A percentile compares a stretch with the other conserved stretches of the same genome.
These are phyloP conservation scores for Drosophila engyochracea DNA, from an alignment of 2,888 invertebrate genomes.

Conservation along the genomic window DNA sequence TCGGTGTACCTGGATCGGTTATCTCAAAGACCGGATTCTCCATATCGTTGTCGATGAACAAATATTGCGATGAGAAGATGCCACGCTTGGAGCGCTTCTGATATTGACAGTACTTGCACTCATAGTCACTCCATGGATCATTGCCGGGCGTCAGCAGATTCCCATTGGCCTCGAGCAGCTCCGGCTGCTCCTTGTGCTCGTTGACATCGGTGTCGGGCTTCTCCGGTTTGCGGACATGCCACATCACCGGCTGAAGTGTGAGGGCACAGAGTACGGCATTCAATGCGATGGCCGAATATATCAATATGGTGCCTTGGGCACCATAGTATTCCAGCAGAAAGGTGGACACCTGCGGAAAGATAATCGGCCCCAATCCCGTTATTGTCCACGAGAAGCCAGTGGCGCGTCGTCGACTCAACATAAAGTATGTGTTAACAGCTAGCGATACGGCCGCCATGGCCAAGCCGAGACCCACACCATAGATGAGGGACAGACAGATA, in stretches of 20 bases:
- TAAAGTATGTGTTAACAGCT: conserved; percentile 91
- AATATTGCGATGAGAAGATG: conserved; percentile 83
- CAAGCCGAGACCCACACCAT: conserved; percentile 89
- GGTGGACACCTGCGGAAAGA: conserved; percentile 90
- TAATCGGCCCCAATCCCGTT: conserved; percentile 90
- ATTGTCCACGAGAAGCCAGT: conserved; percentile 91
- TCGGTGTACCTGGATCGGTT: conserved; percentile 88
- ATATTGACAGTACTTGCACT: conserved; percentile 82
- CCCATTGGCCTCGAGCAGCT: conserved; percentile 64
- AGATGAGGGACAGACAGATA: conserved; percentile 88
- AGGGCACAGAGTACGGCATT: conserved; percentile 89
- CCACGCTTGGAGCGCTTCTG: conserved; percentile 75
- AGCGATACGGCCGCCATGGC: conserved; percentile 89
- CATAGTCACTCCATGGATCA: conserved; percentile 70
- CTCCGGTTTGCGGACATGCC: conserved; percentile 87
- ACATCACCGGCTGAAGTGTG: conserved; percentile 90
- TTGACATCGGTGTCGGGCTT: conserved; percentile 9
- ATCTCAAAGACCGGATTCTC: conserved; percentile 89
- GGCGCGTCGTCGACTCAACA: conserved; percentile 88
- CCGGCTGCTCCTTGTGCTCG: conserved; percentile 42
- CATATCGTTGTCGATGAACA: conserved; percentile 87
- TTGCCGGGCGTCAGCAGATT: conserved; percentile 52
- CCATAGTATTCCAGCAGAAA: conserved; percentile 88
- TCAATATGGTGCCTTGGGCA: conserved; percentile 89
- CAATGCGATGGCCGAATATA: conserved; percentile 89